phyloP scores from a whole-genome alignment of 2,888 invertebrate species.

The Anoplius nigerrimus region DNA sequence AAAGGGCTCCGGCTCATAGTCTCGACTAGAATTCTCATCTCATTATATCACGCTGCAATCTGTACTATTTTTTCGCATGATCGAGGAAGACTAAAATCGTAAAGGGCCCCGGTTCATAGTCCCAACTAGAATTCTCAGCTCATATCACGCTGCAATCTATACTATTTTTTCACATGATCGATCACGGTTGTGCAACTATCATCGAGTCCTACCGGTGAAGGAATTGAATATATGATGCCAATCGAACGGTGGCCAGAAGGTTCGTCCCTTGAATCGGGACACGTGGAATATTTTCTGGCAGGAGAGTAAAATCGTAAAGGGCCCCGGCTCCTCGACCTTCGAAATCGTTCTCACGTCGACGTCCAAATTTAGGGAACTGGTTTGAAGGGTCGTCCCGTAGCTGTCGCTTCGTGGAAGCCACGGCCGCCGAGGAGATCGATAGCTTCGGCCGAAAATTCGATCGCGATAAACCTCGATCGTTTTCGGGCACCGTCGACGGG shows the following conservation, averaged over 20 bases:
- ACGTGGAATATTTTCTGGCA: background rate
- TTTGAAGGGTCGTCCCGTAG: constrained; percentile 46
- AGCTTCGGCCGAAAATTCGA: constrained; percentile 41
- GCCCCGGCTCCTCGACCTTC: constrained; percentile 34
- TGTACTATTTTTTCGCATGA: too few species aligned
- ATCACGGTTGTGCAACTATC: too few species aligned
- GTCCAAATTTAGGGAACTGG: constrained; percentile 52
- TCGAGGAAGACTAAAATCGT: constrained; percentile 17
- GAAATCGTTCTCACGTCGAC: constrained; percentile 40
- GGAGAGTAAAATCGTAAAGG: constrained; percentile 25
- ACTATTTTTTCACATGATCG: too few species aligned
- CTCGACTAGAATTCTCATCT: too few species aligned
- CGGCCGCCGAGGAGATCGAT: constrained; percentile 47
- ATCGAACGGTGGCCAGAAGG: too few species aligned
- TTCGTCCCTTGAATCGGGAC: too few species aligned
- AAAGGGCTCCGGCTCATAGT: constrained; percentile 9
- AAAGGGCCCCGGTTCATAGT: constrained; percentile 10
- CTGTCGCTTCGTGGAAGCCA: constrained; percentile 50
- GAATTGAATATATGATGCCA: too few species aligned
- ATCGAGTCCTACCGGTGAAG: too few species aligned
- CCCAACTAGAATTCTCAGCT: too few species aligned
- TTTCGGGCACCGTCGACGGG: constrained; percentile 19
- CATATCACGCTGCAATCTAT: too few species aligned
- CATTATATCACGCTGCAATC: too few species aligned
- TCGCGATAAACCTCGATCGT: constrained; percentile 49